Evolutionary conservation across 2,113 vertebrate genomes (phyloP).

Genomic region (Acrocephalus arundinaceus): DNA sequence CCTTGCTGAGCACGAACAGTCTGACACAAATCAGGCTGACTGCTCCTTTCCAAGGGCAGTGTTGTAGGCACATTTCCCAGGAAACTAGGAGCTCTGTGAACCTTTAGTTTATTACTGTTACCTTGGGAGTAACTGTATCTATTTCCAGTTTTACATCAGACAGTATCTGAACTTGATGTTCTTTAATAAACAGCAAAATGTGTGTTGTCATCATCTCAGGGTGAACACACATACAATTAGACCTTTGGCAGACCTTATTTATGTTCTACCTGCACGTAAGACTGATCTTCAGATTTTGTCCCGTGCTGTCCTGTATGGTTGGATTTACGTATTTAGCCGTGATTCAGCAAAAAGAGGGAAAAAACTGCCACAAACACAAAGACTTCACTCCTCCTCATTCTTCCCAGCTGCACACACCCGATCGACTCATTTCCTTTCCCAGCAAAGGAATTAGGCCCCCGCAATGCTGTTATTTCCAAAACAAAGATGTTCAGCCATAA

Average conservation of each 20-base stretch:
- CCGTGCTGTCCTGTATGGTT: neutral
- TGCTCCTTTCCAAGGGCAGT: neutral
- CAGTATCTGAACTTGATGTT: neutral
- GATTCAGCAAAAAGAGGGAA: neutral
- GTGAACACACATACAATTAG: neutral
- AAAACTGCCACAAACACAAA: neutral
- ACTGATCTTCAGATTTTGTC: neutral
- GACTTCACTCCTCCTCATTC: conserved; percentile 19
- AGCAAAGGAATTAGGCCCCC: neutral
- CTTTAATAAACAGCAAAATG: conserved; percentile 38
- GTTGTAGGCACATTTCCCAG: neutral
- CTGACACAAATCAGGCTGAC: neutral
- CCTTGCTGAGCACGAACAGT: neutral
- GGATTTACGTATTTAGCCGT: neutral
- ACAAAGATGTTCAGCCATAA: conserved; percentile 2
- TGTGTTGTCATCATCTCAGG: neutral
- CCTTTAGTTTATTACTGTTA: neutral
- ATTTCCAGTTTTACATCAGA: neutral
- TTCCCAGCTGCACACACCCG: neutral
- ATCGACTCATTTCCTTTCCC: conserved; percentile 51
- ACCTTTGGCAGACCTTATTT: conserved; percentile 14
- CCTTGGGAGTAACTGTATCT: neutral
- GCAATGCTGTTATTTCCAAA: conserved; percentile 12
- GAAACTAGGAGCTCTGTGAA: neutral
- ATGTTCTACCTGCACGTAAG: neutral